Conservation (phyloP, 2,888 invertebrate genomes). For the Baccha elongata region DNA sequence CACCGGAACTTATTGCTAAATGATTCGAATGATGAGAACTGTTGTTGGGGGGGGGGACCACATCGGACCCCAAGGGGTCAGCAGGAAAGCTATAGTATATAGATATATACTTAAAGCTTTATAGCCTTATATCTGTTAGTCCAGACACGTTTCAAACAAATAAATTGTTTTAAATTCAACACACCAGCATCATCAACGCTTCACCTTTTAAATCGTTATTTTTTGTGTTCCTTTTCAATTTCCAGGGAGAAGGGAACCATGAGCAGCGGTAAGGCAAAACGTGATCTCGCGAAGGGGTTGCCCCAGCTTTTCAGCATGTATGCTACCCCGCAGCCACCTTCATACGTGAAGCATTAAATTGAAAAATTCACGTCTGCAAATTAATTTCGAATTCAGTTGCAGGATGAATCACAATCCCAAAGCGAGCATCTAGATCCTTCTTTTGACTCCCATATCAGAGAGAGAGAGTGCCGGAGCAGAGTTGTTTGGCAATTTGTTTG, state of each 20-base stretch:
- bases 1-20: conserved; percentile 62
- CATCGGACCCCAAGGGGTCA: conserved; percentile 25
- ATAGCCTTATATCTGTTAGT: conserved; percentile 62
- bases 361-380: conserved; percentile 73
- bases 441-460: conserved; percentile 2
- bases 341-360: conserved; percentile 57
- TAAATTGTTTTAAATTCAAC: conserved; percentile 73
- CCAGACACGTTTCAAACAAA: conserved; percentile 66
- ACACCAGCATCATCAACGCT: conserved; percentile 55
- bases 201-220: conserved; percentile 51
- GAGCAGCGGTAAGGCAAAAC: conserved; percentile 34
- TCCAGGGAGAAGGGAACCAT: neutral
- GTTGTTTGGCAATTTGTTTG: conserved; percentile 66
- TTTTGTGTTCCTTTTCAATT: neutral
- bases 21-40: conserved; percentile 65
- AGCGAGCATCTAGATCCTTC: conserved; percentile 25
- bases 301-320: neutral
- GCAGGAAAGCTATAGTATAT: conserved; percentile 32
- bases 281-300: conserved; percentile 51
- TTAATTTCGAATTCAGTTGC: conserved; percentile 60
- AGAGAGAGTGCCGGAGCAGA: conserved; percentile 1
- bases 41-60: neutral
- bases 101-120: neutral
- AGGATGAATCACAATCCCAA: conserved; percentile 40
- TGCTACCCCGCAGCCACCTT: neutral